Percentiles rank a stretch among this genome's conserved stretches.
These are phyloP conservation scores for Acrocephalus kingi DNA, from an alignment of 2,113 vertebrate species.

Conservation along the genomic window DNA sequence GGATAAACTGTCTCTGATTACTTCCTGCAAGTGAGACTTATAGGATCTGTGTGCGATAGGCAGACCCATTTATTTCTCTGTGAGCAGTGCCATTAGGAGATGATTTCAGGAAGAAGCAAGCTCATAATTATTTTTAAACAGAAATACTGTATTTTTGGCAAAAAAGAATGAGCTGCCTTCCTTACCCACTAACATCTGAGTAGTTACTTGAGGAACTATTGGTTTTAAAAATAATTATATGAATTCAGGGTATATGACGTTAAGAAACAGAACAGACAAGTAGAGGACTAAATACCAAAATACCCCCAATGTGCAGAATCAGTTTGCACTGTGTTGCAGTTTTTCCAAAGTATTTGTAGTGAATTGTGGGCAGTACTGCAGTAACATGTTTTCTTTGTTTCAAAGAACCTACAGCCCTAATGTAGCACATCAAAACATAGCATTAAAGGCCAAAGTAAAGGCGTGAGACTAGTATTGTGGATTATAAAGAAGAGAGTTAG, in stretches of 20 bases:
- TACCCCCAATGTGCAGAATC: background rate
- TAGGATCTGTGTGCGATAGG: background rate
- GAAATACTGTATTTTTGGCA: background rate
- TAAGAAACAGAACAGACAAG: background rate
- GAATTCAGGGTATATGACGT: background rate
- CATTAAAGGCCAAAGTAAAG: background rate
- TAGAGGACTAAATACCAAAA: background rate
- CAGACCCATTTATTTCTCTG: background rate
- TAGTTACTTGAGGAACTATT: background rate
- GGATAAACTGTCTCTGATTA: background rate
- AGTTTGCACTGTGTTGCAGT: background rate
- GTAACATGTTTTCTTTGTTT: background rate
- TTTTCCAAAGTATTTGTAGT: background rate
- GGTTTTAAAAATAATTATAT: background rate
- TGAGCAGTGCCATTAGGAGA: background rate
- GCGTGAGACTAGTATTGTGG: background rate
- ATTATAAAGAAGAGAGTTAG: background rate
- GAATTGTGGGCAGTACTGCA: background rate
- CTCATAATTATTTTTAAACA: background rate
- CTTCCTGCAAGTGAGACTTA: background rate
- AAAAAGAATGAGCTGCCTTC: background rate
- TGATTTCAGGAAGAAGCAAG: background rate
- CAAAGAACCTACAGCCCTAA: background rate
- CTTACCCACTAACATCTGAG: background rate
- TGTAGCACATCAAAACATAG: background rate